These are phyloP conservation scores for Nothobranchius kuhntae DNA, from an alignment of 2,113 vertebrate species.

Conservation along the genomic window DNA sequence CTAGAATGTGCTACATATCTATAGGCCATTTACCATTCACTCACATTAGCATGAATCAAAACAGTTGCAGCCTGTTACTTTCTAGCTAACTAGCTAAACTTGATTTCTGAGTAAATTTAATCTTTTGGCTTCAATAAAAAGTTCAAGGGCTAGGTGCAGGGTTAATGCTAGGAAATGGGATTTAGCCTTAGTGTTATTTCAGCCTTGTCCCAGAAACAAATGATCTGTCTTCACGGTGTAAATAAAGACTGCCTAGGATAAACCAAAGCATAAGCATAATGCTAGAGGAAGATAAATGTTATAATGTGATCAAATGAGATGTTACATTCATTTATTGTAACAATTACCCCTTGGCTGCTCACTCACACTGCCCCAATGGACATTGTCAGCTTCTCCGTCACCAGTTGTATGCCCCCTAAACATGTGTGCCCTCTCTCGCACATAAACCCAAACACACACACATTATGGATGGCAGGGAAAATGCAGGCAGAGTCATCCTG, in stretches of 20 bases:
- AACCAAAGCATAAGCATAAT: constrained; percentile 26
- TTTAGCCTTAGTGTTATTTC: background rate
- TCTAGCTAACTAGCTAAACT: too few relatives aligned
- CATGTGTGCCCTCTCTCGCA: constrained; percentile 23
- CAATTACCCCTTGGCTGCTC: constrained; percentile 50
- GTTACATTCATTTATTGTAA: constrained; percentile 49
- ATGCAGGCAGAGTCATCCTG: constrained; percentile 57
- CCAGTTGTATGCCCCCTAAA: constrained; percentile 53
- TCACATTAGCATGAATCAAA: too few relatives aligned
- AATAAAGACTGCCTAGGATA: constrained; percentile 7
- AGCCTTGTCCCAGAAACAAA: background rate
- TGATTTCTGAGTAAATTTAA: too few relatives aligned
- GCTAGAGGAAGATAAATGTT: constrained; percentile 21
- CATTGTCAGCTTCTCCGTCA: constrained; percentile 61
- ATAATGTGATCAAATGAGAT: constrained; percentile 55
- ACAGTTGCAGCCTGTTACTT: too few relatives aligned
- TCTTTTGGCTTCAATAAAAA: too few relatives aligned
- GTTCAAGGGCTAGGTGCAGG: background rate
- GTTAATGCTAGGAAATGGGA: background rate
- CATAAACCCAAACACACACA: constrained; percentile 21
- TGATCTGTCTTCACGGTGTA: background rate
- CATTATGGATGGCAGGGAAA: constrained; percentile 57
- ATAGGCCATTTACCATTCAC: too few relatives aligned
- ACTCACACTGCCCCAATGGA: constrained; percentile 47
- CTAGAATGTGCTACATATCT: too few relatives aligned